phyloP scores from a whole-genome alignment of 2,888 invertebrate species.

The Melanostoma scalare region DNA sequence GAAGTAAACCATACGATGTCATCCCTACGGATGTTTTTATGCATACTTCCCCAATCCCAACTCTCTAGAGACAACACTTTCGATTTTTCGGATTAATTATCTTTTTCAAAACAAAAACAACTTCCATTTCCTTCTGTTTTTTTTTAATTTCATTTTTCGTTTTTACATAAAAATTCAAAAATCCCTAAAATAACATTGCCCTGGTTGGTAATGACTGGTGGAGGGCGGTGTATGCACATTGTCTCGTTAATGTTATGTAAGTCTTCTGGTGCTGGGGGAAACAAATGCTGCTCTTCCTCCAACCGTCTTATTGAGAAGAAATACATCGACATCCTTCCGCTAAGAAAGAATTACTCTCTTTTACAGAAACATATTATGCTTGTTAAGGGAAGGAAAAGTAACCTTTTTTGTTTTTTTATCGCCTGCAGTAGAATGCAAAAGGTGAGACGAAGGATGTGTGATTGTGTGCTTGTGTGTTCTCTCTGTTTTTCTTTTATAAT shows the following conservation, averaged over 20 bases:
- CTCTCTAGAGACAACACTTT: slow-evolving; percentile 38
- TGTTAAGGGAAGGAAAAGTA: slow-evolving; percentile 15
- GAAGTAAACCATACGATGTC: too few species aligned
- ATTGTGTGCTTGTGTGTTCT: neutral
- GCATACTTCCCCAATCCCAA: neutral
- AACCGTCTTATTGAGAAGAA: neutral
- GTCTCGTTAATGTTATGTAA: slow-evolving; percentile 4
- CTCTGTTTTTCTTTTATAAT: slow-evolving; percentile 34
- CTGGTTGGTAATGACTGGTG: too few species aligned
- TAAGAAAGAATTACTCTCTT: neutral
- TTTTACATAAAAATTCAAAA: slow-evolving; percentile 31
- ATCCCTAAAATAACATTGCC: slow-evolving; percentile 51
- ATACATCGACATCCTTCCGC: slow-evolving; percentile 7
- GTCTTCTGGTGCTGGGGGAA: slow-evolving; percentile 6
- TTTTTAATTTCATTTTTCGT: neutral
- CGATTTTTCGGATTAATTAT: slow-evolving; percentile 45
- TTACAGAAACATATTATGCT: slow-evolving; percentile 36
- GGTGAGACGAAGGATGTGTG: slow-evolving; percentile 19
- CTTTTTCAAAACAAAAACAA: neutral
- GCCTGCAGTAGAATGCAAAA: slow-evolving; percentile 51
- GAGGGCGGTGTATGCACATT: neutral
- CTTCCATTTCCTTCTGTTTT: too few species aligned
- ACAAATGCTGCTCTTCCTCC: neutral
- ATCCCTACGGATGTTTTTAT: too few species aligned
- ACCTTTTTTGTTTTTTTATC: slow-evolving; percentile 12